phyloP scores from a whole-genome alignment of 2,797 vertebrate genomes.

The Taeniopygia guttata region DNA sequence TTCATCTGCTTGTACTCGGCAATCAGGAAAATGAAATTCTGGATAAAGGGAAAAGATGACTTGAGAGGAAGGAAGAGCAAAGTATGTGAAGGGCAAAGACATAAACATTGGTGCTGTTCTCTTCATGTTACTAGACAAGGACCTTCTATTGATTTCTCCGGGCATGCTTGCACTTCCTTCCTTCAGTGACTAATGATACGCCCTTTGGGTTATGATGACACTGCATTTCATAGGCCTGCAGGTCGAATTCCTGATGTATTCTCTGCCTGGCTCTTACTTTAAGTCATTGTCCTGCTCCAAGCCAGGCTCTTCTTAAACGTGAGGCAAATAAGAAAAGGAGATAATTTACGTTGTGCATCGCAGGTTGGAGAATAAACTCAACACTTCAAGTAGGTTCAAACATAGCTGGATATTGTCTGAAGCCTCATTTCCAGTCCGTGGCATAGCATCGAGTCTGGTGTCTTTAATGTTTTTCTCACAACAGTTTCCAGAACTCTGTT shows the following conservation, averaged over 20 bases:
- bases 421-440: neutral
- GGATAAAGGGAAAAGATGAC: conserved; percentile 65
- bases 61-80: conserved; percentile 62
- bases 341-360: neutral
- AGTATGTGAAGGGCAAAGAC: conserved; percentile 77
- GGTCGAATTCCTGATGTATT: conserved; percentile 74
- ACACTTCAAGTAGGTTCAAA: neutral
- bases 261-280: conserved; percentile 59
- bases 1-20: neutral
- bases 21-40: conserved; percentile 64
- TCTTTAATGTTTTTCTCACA: conserved; percentile 64
- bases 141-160: conserved; percentile 80
- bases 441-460: conserved; percentile 8
- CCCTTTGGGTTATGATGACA: conserved; percentile 78
- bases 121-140: conserved; percentile 71
- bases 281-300: conserved; percentile 57
- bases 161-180: conserved; percentile 73
- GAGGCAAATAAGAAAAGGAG: conserved; percentile 32
- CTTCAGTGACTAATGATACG: conserved; percentile 78
- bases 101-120: conserved; percentile 72
- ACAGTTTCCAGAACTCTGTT: conserved; percentile 61
- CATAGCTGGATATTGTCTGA: neutral
- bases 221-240: conserved; percentile 74
- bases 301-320: neutral
- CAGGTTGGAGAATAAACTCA: neutral